Evolutionary conservation across 2,888 invertebrate genomes (phyloP), one percentile per base, ranked within the genome.

Genomic region (Diploptera punctata): DNA sequence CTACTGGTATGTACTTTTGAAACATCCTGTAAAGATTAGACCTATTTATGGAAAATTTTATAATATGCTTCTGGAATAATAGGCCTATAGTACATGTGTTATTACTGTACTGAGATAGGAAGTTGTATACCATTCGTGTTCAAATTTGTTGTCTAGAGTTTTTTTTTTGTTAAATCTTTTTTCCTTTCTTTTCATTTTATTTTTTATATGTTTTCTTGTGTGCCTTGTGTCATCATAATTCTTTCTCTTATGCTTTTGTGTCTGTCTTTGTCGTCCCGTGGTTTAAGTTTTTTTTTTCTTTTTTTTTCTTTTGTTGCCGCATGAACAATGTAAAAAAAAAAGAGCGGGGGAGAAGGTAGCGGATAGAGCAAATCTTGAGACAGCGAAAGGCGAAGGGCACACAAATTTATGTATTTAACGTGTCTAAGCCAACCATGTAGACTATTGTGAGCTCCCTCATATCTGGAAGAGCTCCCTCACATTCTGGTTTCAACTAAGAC

Each of bases 241-340:
- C 44, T 65, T 44, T 24, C 44, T 24, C 26, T 65, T 65, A 65
- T 65, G 44, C 65, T 65, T 44, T 24, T 65, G 21, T 65, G 65
- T 44, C 65, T 44, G 43, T 65, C 65, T 65, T 44, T 65, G 65
- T 65, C 65, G 65, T 44, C 65, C 21, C 44, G 65, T 65, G 65
- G 65, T 44, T 61, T 49, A n/a, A n/a, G n/a, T n/a, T n/a, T n/a
- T n/a, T 10, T n/a, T 4, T n/a, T n/a, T 54, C 24, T 65, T 65
- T 44, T 65, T 65, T 65, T 43, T 44, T 7, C 43, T 43, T 65
- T 65, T 65, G 65, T 65, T 65, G 43, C 44, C 24, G 44, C 65
- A 65, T 16, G 65, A 65, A 65, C 65, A 65, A 65, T 65, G 65
- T 65, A 44, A n/a, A 43, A 31, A 26, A 44, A 43, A 21, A 33